These are phyloP conservation scores for Lasioglossum figueresi DNA, from an alignment of 2,888 invertebrate species.

Conservation along the genomic window DNA sequence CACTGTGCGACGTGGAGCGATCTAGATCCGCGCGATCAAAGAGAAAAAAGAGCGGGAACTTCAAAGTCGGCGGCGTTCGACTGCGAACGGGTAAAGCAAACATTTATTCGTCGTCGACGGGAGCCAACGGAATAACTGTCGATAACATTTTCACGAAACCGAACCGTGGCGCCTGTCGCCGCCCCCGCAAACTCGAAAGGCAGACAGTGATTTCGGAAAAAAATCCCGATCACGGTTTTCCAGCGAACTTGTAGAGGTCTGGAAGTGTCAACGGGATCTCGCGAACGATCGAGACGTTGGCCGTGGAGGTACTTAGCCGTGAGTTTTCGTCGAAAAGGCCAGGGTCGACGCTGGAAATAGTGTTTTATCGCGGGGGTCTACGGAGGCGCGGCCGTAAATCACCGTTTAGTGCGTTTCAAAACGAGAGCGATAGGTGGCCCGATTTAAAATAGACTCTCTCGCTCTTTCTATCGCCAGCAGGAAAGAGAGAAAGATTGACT, in stretches of 20 bases:
- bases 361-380: conserved; percentile 62
- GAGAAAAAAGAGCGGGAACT: conserved; percentile 30
- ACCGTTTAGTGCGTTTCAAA: conserved; percentile 72
- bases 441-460: conserved; percentile 66
- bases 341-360: conserved; percentile 64
- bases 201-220: not conserved
- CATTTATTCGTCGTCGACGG: conserved; percentile 8
- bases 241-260: not conserved
- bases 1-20: not conserved
- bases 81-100: conserved; percentile 10
- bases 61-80: conserved; percentile 25
- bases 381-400: conserved; percentile 65
- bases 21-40: conserved; percentile 23
- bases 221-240: not conserved
- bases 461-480: conserved; percentile 12
- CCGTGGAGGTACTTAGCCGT: conserved; percentile 22
- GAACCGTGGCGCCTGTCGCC: conserved; percentile 10
- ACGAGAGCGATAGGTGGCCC: conserved; percentile 69
- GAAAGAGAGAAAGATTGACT: not conserved
- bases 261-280: conserved; percentile 17
- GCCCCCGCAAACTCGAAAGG: not conserved
- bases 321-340: conserved; percentile 45
- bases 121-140: conserved; percentile 13
- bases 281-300: not conserved
- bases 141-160: conserved; percentile 22